phyloP scores from a whole-genome alignment of 2,888 invertebrate species.

The Crioceris asparagi region DNA sequence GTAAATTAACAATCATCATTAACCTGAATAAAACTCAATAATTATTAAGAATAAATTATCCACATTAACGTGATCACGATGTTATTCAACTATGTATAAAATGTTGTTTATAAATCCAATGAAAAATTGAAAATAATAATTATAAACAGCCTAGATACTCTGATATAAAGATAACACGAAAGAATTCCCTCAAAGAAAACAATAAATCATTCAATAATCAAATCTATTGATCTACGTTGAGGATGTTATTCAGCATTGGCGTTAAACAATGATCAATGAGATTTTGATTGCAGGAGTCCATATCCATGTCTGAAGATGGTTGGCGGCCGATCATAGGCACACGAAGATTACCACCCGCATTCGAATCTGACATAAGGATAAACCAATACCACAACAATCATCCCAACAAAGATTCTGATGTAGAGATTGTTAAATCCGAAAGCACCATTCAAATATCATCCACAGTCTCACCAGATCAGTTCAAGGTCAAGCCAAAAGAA shows the following conservation, averaged over 20 bases:
- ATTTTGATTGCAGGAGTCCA: slow-evolving; percentile 23
- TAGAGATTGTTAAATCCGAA: slow-evolving; percentile 18
- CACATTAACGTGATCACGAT: no score
- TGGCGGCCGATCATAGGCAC: slow-evolving; percentile 50
- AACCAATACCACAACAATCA: slow-evolving; percentile 28
- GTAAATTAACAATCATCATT: no score
- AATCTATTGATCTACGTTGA: not conserved
- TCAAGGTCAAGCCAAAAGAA: slow-evolving; percentile 21
- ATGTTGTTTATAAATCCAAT: no score
- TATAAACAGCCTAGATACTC: no score
- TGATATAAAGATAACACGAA: no score
- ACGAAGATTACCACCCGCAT: slow-evolving; percentile 16
- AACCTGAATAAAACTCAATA: no score
- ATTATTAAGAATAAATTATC: no score
- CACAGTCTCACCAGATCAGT: slow-evolving; percentile 11
- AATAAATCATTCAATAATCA: slow-evolving; percentile 2
- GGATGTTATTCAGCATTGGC: not conserved
- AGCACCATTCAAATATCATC: slow-evolving; percentile 12
- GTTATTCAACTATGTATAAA: no score
- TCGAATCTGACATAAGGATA: slow-evolving; percentile 21
- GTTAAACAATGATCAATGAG: no score
- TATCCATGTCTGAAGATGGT: slow-evolving; percentile 47
- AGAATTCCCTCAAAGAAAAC: not conserved
- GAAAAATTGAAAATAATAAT: no score
- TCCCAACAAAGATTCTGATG: slow-evolving; percentile 20